These are phyloP conservation scores for Ptilonorhynchus violaceus DNA, from an alignment of 2,113 vertebrate genomes.

Conservation along the genomic window DNA sequence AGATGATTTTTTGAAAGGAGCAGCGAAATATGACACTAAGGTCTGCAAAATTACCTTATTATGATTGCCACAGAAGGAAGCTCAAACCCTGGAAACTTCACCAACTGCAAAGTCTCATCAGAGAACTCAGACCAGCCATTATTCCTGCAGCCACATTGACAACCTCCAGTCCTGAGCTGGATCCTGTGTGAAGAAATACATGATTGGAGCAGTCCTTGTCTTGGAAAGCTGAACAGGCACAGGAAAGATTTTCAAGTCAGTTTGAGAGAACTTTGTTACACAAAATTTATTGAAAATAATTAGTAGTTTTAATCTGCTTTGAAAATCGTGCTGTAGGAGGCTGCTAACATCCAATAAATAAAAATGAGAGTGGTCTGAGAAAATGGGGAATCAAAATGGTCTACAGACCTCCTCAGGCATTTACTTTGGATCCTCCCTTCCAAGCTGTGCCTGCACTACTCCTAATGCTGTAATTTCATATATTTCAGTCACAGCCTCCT, in stretches of 20 bases:
- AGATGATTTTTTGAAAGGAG: not conserved
- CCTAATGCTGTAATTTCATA: not conserved
- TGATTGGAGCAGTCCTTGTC: not conserved
- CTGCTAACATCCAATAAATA: not conserved
- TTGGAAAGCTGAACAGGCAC: not conserved
- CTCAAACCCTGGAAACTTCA: not conserved
- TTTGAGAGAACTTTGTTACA: not conserved
- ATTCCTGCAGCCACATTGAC: not conserved
- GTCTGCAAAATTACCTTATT: not conserved
- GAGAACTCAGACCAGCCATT: not conserved
- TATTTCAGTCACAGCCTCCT: not conserved
- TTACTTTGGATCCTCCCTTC: not conserved
- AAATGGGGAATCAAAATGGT: not conserved
- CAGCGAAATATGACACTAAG: not conserved
- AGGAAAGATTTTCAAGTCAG: not conserved
- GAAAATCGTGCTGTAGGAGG: not conserved
- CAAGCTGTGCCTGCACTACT: not conserved
- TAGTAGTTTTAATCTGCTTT: not conserved
- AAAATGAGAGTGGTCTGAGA: not conserved
- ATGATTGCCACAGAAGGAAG: not conserved
- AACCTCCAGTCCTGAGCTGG: not conserved
- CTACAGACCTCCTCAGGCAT: not conserved
- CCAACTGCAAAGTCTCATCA: not conserved
- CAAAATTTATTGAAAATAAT: not conserved
- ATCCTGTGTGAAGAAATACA: not conserved